These are phyloP conservation scores for Chloroceryle aenea DNA, from an alignment of 2,113 vertebrate species.

Conservation along the genomic window DNA sequence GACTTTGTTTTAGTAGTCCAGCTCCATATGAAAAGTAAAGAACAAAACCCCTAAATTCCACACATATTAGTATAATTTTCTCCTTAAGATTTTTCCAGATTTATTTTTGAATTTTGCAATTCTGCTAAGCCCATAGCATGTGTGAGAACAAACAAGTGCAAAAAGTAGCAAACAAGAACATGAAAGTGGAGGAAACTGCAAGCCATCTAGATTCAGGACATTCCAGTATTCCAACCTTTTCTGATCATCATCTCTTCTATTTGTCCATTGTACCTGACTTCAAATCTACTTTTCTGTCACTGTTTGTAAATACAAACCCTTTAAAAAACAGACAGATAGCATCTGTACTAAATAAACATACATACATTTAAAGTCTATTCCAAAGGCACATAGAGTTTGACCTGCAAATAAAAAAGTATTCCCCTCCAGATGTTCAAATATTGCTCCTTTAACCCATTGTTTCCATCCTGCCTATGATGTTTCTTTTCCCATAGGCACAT, in stretches of 20 bases:
- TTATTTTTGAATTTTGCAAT: neutral
- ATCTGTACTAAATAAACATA: neutral
- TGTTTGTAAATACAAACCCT: neutral
- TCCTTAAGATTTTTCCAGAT: neutral
- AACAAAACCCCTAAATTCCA: neutral
- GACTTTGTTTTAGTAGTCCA: neutral
- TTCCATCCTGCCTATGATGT: neutral
- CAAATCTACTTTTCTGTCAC: neutral
- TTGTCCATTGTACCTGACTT: neutral
- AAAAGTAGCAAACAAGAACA: neutral
- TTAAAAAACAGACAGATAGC: neutral
- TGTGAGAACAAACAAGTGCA: neutral
- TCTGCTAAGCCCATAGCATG: neutral
- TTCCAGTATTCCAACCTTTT: neutral
- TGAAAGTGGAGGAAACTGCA: neutral
- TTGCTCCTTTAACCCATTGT: neutral
- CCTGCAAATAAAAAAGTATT: neutral
- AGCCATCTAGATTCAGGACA: neutral
- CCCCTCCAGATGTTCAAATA: neutral
- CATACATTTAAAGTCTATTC: neutral
- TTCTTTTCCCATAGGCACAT: neutral
- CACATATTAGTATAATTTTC: neutral
- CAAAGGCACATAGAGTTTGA: neutral
- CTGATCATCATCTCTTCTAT: neutral
- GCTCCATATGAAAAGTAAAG: neutral